These are phyloP conservation scores for Ormyrus thymus DNA, from an alignment of 2,888 invertebrate species.

Conservation along the genomic window DNA sequence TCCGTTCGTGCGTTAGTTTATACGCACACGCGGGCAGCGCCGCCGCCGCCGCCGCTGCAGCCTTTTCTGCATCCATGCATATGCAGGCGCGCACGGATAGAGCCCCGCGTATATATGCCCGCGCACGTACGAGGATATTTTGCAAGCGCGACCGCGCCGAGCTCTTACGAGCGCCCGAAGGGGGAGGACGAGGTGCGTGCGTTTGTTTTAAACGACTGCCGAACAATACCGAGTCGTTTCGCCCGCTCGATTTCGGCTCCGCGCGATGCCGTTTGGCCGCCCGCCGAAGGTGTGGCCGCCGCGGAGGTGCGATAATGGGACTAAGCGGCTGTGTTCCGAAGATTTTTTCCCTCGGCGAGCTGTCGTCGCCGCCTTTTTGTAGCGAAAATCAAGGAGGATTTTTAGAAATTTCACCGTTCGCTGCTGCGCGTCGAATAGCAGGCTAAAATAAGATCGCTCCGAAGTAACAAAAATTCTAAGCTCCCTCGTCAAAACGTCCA, in stretches of 20 bases:
- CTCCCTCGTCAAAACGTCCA: too few species aligned
- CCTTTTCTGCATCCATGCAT: slow-evolving; percentile 20
- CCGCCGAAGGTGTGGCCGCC: background rate
- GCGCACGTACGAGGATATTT: slow-evolving; percentile 12
- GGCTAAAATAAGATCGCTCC: too few species aligned
- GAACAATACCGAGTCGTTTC: slow-evolving; percentile 47
- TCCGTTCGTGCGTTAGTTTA: slow-evolving; percentile 1
- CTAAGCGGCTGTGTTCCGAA: background rate
- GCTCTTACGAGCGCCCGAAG: slow-evolving; percentile 15
- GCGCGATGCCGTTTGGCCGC: too few species aligned
- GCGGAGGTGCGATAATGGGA: slow-evolving; percentile 23
- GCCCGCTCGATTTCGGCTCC: background rate
- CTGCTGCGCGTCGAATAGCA: too few species aligned
- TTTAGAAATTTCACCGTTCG: too few species aligned
- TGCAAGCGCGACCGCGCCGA: background rate
- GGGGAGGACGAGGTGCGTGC: slow-evolving; percentile 18
- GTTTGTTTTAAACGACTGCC: slow-evolving; percentile 53
- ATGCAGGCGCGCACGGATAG: background rate
- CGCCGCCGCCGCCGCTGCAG: background rate
- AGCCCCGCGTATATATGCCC: too few species aligned
- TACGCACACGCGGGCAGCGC: background rate
- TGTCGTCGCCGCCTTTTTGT: too few species aligned
- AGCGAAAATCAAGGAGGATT: too few species aligned
- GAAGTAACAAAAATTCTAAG: too few species aligned
- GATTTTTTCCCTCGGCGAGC: background rate